phyloP scores from a whole-genome alignment of 2,797 vertebrate species.

The Paratrypauchen microcephalus region DNA sequence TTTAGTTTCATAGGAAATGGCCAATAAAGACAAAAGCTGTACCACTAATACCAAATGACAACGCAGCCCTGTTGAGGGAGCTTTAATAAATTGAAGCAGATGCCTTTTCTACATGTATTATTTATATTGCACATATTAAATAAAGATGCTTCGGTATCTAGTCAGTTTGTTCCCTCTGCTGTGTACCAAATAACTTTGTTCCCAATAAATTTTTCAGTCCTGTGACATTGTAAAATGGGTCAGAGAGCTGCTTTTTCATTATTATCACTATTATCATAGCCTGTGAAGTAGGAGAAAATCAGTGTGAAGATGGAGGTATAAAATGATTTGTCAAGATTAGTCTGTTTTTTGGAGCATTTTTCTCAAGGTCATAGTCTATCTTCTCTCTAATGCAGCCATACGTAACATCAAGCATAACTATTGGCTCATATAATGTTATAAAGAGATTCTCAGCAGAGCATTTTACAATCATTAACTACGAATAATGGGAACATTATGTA shows the following conservation, averaged over 20 bases:
- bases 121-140: slow-evolving; percentile 79
- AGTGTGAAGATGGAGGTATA: slow-evolving; percentile 33
- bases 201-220: slow-evolving; percentile 79
- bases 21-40: slow-evolving; percentile 64
- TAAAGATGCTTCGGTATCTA: slow-evolving; percentile 74
- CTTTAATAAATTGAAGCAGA: slow-evolving; percentile 76
- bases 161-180: slow-evolving; percentile 74
- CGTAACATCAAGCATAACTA: slow-evolving; percentile 47
- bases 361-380: slow-evolving; percentile 40
- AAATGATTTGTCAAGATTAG: slow-evolving; percentile 45
- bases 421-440: slow-evolving; percentile 21
- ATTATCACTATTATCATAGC: slow-evolving; percentile 69
- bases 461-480: slow-evolving; percentile 34
- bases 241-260: slow-evolving; percentile 73
- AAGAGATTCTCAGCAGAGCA: slow-evolving; percentile 15
- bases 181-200: slow-evolving; percentile 82
- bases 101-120: slow-evolving; percentile 76
- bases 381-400: slow-evolving; percentile 42
- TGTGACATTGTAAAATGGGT: slow-evolving; percentile 78
- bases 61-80: slow-evolving; percentile 65
- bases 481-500: slow-evolving; percentile 50
- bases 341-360: slow-evolving; percentile 37
- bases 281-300: slow-evolving; percentile 54
- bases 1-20: slow-evolving; percentile 55
- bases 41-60: slow-evolving; percentile 70